phyloP scores from a whole-genome alignment of 2,888 invertebrate genomes.

The Ophioninae sp. region DNA sequence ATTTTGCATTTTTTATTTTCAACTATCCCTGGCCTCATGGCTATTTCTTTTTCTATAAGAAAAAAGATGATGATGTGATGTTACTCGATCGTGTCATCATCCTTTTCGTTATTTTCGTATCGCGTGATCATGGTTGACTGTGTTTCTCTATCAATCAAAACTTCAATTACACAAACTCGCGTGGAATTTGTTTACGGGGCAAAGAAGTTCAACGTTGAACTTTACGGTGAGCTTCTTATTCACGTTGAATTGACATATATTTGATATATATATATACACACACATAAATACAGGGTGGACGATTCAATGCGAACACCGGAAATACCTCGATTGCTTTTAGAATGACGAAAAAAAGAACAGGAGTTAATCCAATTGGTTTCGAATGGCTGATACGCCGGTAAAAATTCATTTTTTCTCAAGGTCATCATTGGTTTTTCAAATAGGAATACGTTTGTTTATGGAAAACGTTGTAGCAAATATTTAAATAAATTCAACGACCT shows the following conservation, averaged over 20 bases:
- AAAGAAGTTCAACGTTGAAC: constrained; percentile 32
- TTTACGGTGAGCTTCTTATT: background rate
- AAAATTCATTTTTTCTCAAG: too few relatives aligned
- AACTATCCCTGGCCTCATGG: background rate
- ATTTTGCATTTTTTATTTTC: background rate
- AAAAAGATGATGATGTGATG: background rate
- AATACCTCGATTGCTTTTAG: too few relatives aligned
- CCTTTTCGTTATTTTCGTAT: constrained; percentile 29
- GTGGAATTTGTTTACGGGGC: constrained; percentile 71
- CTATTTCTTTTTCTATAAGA: background rate
- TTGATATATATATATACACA: constrained; percentile 7
- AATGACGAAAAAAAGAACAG: too few relatives aligned
- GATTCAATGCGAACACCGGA: too few relatives aligned
- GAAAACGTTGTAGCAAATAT: too few relatives aligned
- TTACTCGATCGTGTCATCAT: constrained; percentile 38
- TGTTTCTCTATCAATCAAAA: constrained; percentile 48
- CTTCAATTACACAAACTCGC: constrained; percentile 65
- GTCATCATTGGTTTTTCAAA: too few relatives aligned
- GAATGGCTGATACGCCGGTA: too few relatives aligned
- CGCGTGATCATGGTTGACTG: constrained; percentile 9
- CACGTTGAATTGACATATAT: background rate
- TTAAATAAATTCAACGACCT: too few relatives aligned
- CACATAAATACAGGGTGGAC: too few relatives aligned
- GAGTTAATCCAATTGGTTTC: too few relatives aligned
- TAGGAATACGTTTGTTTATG: too few relatives aligned